Evolutionary conservation across 64 coral and sea anemone species (phyloP).

Genomic region (Exaiptasia diaphana): DNA sequence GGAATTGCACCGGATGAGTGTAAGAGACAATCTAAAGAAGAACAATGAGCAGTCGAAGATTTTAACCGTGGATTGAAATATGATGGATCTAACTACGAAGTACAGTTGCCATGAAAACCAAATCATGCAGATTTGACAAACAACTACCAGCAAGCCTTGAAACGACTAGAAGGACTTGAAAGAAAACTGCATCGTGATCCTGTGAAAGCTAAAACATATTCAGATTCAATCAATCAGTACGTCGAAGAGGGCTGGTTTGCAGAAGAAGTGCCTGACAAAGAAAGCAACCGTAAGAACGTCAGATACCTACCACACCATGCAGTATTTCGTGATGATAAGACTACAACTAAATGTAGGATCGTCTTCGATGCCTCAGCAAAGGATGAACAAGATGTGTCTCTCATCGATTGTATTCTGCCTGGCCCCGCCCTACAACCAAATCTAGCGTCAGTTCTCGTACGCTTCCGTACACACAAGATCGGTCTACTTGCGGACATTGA

Average conservation of each 20-base stretch:
- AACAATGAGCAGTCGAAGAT: constrained; percentile 11
- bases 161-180: constrained; percentile 25
- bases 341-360: neutral
- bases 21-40: neutral
- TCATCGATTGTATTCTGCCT: constrained; percentile 35
- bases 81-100: constrained; percentile 28
- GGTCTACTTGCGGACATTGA: constrained; percentile 24
- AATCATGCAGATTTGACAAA: neutral
- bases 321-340: constrained; percentile 12
- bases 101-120: constrained; percentile 20
- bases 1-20: constrained; percentile 6
- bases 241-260: constrained; percentile 7
- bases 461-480: constrained; percentile 21
- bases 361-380: constrained; percentile 9
- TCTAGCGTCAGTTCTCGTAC: constrained; percentile 31
- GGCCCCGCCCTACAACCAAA: constrained; percentile 35
- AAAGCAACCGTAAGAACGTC: neutral
- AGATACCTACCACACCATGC: constrained; percentile 32
- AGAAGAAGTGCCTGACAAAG: neutral
- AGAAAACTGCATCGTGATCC: constrained; percentile 9
- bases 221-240: neutral
- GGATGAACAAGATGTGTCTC: neutral
- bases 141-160: constrained; percentile 14
- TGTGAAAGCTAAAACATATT: constrained; percentile 18
- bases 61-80: constrained; percentile 20